Percentiles rank a stretch among this genome's conserved stretches.
Conservation (phyloP, 2,888 invertebrate species). For the Dynastes maya region DNA sequence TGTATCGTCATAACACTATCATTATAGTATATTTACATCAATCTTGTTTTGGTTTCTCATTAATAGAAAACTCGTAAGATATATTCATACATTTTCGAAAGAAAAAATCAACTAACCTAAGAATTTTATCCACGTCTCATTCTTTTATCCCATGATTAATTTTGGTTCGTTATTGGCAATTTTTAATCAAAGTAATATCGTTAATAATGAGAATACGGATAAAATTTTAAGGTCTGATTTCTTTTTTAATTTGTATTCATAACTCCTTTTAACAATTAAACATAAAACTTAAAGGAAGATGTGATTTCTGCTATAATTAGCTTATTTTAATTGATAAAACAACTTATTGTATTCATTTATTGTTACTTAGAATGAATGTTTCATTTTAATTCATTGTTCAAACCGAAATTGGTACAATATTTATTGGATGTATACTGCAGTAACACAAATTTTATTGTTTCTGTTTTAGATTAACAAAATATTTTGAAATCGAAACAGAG, state of each 20-base stretch:
- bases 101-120: background rate
- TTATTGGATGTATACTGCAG: no score
- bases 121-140: background rate
- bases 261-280: conserved; percentile 14
- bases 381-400: no score
- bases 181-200: no score
- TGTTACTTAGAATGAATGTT: no score
- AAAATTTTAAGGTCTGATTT: background rate
- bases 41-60: conserved; percentile 60
- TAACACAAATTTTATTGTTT: no score
- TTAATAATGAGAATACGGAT: background rate
- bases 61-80: conserved; percentile 63
- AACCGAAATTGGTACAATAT: no score
- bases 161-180: no score
- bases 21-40: conserved; percentile 67
- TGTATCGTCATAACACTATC: conserved; percentile 70
- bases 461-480: no score
- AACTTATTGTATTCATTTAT: no score
- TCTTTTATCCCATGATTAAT: background rate
- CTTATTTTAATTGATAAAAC: background rate
- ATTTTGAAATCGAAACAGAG: background rate
- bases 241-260: conserved; percentile 45
- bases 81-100: conserved; percentile 58
- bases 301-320: no score
- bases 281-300: background rate